Percentiles rank a stretch among this genome's conserved stretches.
Conservation (phyloP, 2,113 vertebrate genomes). For the Barbus barbus region DNA sequence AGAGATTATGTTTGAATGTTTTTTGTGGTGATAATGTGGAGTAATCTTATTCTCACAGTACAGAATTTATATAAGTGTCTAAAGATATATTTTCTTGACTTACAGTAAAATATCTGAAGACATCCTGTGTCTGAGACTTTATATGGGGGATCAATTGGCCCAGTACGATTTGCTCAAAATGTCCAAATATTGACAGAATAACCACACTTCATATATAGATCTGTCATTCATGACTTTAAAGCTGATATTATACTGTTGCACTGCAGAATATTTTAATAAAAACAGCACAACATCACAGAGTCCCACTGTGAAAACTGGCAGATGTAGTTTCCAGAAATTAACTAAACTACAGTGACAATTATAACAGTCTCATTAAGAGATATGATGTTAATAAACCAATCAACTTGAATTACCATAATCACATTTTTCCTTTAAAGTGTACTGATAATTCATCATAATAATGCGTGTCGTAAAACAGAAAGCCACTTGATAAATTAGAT, state of each 20-base stretch:
- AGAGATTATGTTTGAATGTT: background rate
- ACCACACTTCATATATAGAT: background rate
- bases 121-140: background rate
- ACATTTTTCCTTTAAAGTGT: no score
- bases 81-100: constrained; percentile 3
- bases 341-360: background rate
- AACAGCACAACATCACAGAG: background rate
- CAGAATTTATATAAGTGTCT: background rate
- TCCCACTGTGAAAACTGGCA: background rate
- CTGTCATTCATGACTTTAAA: background rate
- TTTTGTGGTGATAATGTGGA: background rate
- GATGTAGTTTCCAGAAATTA: background rate
- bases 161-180: background rate
- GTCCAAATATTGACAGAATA: background rate
- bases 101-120: background rate
- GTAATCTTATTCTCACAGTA: background rate
- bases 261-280: background rate
- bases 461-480: no score
- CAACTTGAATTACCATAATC: background rate
- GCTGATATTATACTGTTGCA: background rate
- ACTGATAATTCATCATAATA: no score
- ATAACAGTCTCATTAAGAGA: background rate
- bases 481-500: no score
- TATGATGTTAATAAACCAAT: background rate
- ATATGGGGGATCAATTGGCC: background rate